A percentile compares a stretch with the other conserved stretches of the same genome.
Evolutionary conservation across 2,888 invertebrate species (phyloP).

Genomic region (Himalopsyche japonica): DNA sequence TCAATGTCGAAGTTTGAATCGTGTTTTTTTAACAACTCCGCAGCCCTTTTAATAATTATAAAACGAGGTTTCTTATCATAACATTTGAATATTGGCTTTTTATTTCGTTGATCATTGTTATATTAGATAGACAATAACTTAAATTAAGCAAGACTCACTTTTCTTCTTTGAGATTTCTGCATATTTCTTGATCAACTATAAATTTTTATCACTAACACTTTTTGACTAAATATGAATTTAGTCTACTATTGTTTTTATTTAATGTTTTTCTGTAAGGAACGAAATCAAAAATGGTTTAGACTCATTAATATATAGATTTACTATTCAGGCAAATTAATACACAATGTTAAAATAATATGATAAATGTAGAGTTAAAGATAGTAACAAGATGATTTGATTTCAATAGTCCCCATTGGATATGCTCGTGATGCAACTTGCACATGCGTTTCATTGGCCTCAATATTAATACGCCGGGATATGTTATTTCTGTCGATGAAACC

Average conservation of each 20-base stretch:
- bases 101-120: too few species aligned
- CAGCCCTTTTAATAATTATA: too few species aligned
- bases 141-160: neutral
- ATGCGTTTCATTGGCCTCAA: conserved; percentile 13
- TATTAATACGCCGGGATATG: conserved; percentile 14
- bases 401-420: neutral
- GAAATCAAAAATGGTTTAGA: neutral
- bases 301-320: neutral
- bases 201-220: neutral
- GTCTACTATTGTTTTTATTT: neutral
- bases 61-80: too few species aligned
- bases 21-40: too few species aligned
- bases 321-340: neutral
- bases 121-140: too few species aligned
- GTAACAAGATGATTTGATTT: neutral
- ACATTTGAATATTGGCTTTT: too few species aligned
- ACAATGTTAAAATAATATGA: conserved; percentile 5
- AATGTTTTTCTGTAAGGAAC: neutral
- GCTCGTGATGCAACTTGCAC: conserved; percentile 4
- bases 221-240: neutral
- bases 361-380: neutral
- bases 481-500: conserved; percentile 31
- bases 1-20: too few species aligned
- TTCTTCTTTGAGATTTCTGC: neutral
- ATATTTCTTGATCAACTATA: neutral